phyloP scores from a whole-genome alignment of 2,113 vertebrate genomes.

The Plectropomus leopardus region DNA sequence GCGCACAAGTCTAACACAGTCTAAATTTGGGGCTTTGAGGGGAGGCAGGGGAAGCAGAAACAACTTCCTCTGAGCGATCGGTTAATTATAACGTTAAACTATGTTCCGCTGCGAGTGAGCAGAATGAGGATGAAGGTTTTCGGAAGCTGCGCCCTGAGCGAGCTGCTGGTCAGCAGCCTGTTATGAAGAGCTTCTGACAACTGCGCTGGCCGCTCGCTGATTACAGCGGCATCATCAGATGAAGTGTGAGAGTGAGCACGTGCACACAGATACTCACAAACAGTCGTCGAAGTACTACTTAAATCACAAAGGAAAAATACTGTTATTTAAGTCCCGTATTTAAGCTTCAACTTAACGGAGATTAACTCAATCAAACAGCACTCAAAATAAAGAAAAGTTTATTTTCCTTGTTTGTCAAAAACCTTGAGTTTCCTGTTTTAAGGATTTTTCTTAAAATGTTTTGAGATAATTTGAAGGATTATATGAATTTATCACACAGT shows the following conservation, averaged over 20 bases:
- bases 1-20: not conserved
- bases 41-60: not conserved
- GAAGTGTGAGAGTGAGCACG: not conserved
- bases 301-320: not conserved
- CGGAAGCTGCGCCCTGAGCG: not conserved
- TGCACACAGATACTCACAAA: not conserved
- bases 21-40: not conserved
- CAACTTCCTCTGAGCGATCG: conserved; percentile 1
- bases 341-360: not conserved
- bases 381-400: too few relatives aligned
- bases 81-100: conserved; percentile 9
- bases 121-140: not conserved
- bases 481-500: too few relatives aligned
- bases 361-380: not conserved
- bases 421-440: too few relatives aligned
- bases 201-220: not conserved
- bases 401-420: too few relatives aligned
- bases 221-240: not conserved
- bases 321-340: not conserved
- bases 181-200: conserved; percentile 32
- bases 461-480: too few relatives aligned
- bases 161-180: conserved; percentile 12
- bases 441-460: too few relatives aligned
- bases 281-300: not conserved
- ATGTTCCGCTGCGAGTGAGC: not conserved